phyloP scores from a whole-genome alignment of 2,888 invertebrate genomes.

The Molanna angustata region DNA sequence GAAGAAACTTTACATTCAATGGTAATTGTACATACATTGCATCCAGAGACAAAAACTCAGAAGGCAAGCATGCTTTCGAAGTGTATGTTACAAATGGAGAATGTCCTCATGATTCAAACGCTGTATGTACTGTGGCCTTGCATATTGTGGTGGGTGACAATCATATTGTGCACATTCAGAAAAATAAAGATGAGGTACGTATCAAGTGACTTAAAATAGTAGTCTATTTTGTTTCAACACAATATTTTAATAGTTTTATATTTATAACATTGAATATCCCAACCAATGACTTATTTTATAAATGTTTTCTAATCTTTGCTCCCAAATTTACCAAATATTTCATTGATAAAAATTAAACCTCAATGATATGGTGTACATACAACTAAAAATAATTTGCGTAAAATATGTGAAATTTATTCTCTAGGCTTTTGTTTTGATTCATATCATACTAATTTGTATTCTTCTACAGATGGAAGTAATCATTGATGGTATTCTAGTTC shows the following conservation, averaged over 20 bases:
- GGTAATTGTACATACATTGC: conserved; percentile 85
- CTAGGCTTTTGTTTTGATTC: no score
- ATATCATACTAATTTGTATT: no score
- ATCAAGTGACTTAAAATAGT: background rate
- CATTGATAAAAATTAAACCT: no score
- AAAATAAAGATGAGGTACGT: conserved; percentile 31
- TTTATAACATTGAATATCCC: no score
- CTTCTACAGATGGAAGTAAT: conserved; percentile 48
- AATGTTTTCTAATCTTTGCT: no score
- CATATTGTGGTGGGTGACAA: conserved; percentile 62
- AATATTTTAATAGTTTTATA: no score
- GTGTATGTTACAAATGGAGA: conserved; percentile 70
- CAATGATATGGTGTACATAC: no score
- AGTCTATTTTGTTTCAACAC: no score
- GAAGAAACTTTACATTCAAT: conserved; percentile 72
- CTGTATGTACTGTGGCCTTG: conserved; percentile 65
- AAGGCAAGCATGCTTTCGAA: conserved; percentile 54
- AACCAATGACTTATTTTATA: no score
- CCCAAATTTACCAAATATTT: no score
- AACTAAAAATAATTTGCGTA: no score
- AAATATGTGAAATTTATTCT: no score
- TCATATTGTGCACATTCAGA: conserved; percentile 58
- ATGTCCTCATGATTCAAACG: conserved; percentile 55
- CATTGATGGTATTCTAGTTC: conserved; percentile 48
- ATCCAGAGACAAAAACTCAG: conserved; percentile 60